Percentiles rank a stretch among this genome's conserved stretches.
phyloP scores from a whole-genome alignment of 2,888 invertebrate genomes.

The Diarsia brunnea region DNA sequence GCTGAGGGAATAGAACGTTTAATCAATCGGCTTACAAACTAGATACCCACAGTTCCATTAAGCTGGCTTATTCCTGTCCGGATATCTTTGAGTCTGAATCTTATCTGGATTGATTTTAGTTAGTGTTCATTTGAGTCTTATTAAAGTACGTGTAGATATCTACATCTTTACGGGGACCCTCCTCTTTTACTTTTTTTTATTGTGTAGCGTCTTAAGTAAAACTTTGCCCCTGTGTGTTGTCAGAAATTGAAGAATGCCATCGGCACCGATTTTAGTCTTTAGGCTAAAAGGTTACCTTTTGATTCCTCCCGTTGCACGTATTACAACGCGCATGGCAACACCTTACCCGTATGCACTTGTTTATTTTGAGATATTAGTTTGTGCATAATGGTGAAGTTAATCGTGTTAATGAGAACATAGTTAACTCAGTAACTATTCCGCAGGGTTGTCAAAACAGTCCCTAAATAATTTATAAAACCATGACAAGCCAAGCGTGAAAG shows the following conservation, averaged over 20 bases:
- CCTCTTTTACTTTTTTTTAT: background rate
- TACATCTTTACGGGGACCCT: background rate
- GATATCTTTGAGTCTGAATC: constrained; percentile 27
- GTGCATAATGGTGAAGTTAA: background rate
- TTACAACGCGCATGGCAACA: background rate
- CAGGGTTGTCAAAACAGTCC: constrained; percentile 15
- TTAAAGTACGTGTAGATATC: background rate
- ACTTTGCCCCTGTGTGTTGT: too few relatives aligned
- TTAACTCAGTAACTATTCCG: background rate
- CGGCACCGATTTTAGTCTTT: background rate
- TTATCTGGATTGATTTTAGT: constrained; percentile 3
- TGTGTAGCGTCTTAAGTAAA: background rate
- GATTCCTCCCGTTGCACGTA: background rate
- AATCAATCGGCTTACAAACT: constrained; percentile 37
- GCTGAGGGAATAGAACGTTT: background rate
- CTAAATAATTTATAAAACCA: constrained; percentile 30
- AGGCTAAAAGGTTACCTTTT: too few relatives aligned
- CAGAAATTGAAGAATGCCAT: background rate
- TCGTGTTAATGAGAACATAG: background rate
- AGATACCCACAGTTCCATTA: constrained; percentile 35
- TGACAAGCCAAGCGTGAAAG: constrained; percentile 19
- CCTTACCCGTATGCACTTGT: background rate
- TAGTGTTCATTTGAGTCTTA: background rate
- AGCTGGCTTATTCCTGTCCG: constrained; percentile 22
- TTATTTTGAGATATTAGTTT: background rate